phyloP scores from a whole-genome alignment of 2,888 invertebrate genomes.

The Aspidapion aeneum region DNA sequence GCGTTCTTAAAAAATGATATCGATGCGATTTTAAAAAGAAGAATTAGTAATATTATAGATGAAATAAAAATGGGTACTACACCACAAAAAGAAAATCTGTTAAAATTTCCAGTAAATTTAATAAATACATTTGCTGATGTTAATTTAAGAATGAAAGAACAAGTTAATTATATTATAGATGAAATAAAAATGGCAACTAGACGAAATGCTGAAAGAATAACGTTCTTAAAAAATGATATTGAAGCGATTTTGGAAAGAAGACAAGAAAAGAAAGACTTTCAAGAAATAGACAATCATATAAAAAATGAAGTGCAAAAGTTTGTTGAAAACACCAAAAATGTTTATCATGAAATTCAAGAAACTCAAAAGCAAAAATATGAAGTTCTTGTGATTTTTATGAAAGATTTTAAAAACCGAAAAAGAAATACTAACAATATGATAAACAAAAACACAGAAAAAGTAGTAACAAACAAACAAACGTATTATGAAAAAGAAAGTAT shows the following conservation, averaged over 20 bases:
- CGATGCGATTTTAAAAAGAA: not conserved
- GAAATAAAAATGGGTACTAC: not conserved
- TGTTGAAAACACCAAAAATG: not conserved
- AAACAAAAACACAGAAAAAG: too few relatives aligned
- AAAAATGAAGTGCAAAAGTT: not conserved
- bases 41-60: not conserved
- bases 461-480: too few relatives aligned
- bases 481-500: too few relatives aligned
- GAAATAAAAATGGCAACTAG: not conserved
- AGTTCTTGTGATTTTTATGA: too few relatives aligned
- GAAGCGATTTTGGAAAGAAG: not conserved
- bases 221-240: not conserved
- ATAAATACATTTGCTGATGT: not conserved
- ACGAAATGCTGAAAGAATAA: not conserved
- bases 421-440: too few relatives aligned
- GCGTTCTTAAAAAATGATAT: not conserved
- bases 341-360: not conserved
- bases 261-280: not conserved
- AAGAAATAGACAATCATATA: not conserved
- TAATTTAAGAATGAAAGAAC: not conserved
- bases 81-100: not conserved
- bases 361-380: too few relatives aligned
- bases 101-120: not conserved
- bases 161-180: not conserved
- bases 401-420: too few relatives aligned